Evolutionary conservation across 2,888 invertebrate species (phyloP), one percentile per base, ranked within the genome.

Genomic region (Hydropsyche betteni): DNA sequence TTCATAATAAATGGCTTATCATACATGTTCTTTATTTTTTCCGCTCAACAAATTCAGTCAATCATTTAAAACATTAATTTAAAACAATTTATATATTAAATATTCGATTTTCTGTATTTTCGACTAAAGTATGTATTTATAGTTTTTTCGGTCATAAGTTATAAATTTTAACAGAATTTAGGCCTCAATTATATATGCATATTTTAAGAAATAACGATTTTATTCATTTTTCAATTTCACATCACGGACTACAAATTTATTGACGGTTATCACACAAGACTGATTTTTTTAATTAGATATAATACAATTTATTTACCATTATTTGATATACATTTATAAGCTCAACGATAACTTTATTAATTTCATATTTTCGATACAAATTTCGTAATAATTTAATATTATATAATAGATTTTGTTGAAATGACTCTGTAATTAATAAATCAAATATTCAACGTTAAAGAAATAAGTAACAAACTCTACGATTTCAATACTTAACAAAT

Each of bases 251-350:
- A 58, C 24, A 6, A 58, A 58, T 58, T 58, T 58, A 58, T 58
- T 58, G 58, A 58, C 16, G 24, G 16, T 58, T 58, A 16, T 58
- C 24, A 53, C 24, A 58, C 58, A 58, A 58, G 16, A 58, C 58
- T 58, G 58, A 24, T 58, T 24, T 16, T 3, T 53, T 16, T n/a
- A 16, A 53, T 53, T 33, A 44, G 61, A 33, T 64, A 33, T 64
- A 64, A 7, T 12, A 36, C 34, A 12, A 64, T 34, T 36, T 64
- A 64, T 64, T 64, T 36, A 64, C 36, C 55, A 55, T 14, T 12
- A 55, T 74, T 52, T 74, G 24, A 77, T 77, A 53, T 75, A 76
- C 69, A 75, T 53, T 73, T 78, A 78, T 78, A 78, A 78, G 78
- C 78, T 78, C 78, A 78, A 78, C 78, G 61, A 78, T 69, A 76